phyloP scores from a whole-genome alignment of 1,140 invertebrate species.

The Aphelinus certus region DNA sequence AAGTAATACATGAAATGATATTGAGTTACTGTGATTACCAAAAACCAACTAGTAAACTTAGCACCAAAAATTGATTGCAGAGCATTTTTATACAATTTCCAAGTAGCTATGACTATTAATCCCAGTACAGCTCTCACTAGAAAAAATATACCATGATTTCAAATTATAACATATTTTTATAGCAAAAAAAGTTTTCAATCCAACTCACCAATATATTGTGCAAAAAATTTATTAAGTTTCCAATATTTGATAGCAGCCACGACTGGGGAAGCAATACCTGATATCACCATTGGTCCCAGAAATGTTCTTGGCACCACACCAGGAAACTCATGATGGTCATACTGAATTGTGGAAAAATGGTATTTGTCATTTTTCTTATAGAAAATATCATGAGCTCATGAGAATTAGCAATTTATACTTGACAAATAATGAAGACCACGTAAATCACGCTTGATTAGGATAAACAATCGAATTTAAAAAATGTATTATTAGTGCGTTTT shows the following conservation, averaged over 20 bases:
- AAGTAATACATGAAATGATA: constrained; percentile 99
- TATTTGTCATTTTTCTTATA: too few relatives aligned
- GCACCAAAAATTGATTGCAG: constrained; percentile 81
- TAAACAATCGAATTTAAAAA: too few relatives aligned
- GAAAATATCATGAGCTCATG: too few relatives aligned
- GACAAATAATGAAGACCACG: too few relatives aligned
- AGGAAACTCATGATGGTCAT: constrained; percentile 98
- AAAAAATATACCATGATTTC: constrained; percentile 59
- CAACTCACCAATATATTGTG: constrained; percentile 88
- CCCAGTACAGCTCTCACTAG: constrained; percentile 86
- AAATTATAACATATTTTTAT: constrained; percentile 18
- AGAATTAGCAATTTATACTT: too few relatives aligned
- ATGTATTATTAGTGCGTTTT: too few relatives aligned
- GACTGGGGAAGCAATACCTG: constrained; percentile 81
- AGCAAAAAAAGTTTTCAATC: constrained; percentile 41
- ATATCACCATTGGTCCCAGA: constrained; percentile 89
- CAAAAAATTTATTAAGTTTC: constrained; percentile 85
- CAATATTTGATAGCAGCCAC: constrained; percentile 75
- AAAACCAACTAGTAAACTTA: constrained; percentile 83
- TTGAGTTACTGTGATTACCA: constrained; percentile 87
- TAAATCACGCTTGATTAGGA: too few relatives aligned
- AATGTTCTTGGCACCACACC: constrained; percentile 98
- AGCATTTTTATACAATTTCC: constrained; percentile 77
- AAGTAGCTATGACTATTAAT: constrained; percentile 76
- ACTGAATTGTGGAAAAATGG: constrained; percentile 68